A percentile compares a stretch with the other conserved stretches of the same genome.
phyloP scores from a whole-genome alignment of 1,140 invertebrate species.

The Orius laevigatus region DNA sequence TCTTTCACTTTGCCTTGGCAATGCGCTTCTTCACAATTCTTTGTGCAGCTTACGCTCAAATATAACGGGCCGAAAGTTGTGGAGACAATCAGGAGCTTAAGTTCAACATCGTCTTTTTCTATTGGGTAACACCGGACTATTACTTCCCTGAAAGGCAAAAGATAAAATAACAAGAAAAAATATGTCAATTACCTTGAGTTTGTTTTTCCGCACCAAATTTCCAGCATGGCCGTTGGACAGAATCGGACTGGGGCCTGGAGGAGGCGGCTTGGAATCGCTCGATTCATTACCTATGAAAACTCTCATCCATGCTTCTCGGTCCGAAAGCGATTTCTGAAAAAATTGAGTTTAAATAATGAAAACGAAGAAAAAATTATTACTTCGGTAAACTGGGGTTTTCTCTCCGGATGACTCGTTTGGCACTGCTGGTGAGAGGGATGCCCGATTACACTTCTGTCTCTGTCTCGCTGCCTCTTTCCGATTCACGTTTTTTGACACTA shows the following conservation, averaged over 20 bases:
- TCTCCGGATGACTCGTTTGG: conserved; percentile 20
- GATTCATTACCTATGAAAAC: background rate
- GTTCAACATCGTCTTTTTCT: conserved; percentile 16
- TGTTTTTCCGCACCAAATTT: conserved; percentile 28
- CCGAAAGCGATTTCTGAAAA: background rate
- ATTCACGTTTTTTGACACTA: conserved; percentile 84
- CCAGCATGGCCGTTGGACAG: conserved; percentile 29
- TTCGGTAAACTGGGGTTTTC: conserved; percentile 20
- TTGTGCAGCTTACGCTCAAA: conserved; percentile 65
- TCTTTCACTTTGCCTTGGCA: conserved; percentile 22
- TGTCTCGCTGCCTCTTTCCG: conserved; percentile 65
- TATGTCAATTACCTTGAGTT: conserved; percentile 29
- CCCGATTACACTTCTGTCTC: conserved; percentile 34
- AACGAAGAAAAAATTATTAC: background rate
- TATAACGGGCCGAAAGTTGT: conserved; percentile 42
- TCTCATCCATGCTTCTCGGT: background rate
- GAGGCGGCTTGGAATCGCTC: conserved; percentile 23
- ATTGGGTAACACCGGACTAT: conserved; percentile 10
- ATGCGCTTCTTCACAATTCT: conserved; percentile 65
- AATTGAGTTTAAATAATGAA: background rate
- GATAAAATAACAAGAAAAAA: background rate
- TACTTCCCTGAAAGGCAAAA: conserved; percentile 12
- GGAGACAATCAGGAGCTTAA: conserved; percentile 21
- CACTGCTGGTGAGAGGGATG: conserved; percentile 27
- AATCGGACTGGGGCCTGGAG: conserved; percentile 31